Conservation (phyloP, 2,888 invertebrate genomes). For the Drymonia ruficornis region DNA sequence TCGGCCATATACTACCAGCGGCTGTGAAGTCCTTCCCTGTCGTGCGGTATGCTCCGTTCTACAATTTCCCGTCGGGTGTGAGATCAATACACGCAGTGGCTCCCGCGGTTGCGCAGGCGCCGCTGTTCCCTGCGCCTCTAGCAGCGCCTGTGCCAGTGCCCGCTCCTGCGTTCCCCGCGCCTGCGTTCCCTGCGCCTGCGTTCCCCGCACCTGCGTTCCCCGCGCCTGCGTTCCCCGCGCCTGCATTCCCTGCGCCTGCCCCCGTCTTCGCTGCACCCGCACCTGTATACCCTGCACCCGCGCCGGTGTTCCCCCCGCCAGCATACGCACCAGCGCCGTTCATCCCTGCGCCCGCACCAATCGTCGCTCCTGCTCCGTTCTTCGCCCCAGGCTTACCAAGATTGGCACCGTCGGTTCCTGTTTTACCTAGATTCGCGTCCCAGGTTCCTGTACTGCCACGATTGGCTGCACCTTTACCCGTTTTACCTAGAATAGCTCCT, state of each 20-base stretch:
- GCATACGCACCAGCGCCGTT: slow-evolving; percentile 31
- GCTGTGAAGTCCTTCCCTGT: slow-evolving; percentile 67
- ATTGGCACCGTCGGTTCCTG: slow-evolving; percentile 22
- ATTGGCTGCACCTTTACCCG: slow-evolving; percentile 23
- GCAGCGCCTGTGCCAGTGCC: slow-evolving; percentile 46
- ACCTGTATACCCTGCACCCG: slow-evolving; percentile 37
- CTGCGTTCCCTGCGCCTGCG: slow-evolving; percentile 38
- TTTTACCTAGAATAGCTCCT: slow-evolving; percentile 37
- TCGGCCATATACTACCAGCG: slow-evolving; percentile 67
- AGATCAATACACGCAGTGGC: slow-evolving; percentile 75
- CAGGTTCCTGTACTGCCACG: slow-evolving; percentile 24
- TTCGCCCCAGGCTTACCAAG: slow-evolving; percentile 35
- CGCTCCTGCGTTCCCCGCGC: slow-evolving; percentile 38
- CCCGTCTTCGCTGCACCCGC: slow-evolving; percentile 32
- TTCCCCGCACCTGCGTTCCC: slow-evolving; percentile 30
- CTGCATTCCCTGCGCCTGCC: slow-evolving; percentile 32
- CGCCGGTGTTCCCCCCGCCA: slow-evolving; percentile 33
- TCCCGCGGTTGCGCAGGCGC: slow-evolving; percentile 48
- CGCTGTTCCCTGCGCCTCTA: slow-evolving; percentile 10
- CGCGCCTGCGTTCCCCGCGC: slow-evolving; percentile 38
- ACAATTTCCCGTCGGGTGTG: slow-evolving; percentile 71
- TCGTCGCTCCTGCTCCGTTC: slow-evolving; percentile 26
- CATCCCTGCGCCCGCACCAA: slow-evolving; percentile 18
- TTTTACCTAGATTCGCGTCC: slow-evolving; percentile 35
- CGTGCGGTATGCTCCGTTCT: slow-evolving; percentile 77